phyloP scores from a whole-genome alignment of 2,797 vertebrate species.

The Eidolon dupreanum region DNA sequence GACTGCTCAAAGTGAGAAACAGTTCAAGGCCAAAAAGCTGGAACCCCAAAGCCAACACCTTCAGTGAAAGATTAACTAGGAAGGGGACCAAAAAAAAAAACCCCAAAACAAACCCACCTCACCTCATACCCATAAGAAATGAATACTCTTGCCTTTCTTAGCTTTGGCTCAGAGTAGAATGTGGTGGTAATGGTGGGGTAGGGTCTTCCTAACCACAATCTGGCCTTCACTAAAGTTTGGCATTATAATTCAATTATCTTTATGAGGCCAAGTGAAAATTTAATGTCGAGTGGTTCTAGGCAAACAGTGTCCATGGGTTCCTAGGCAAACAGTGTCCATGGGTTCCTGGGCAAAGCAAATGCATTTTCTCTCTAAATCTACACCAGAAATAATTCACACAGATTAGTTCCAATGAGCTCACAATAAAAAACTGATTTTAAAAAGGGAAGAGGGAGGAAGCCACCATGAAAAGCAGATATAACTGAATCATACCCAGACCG shows the following conservation, averaged over 20 bases:
- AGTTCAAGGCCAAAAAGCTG: neutral
- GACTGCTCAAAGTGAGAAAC: neutral
- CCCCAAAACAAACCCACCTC: too few species aligned
- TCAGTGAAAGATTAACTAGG: neutral
- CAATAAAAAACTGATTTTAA: neutral
- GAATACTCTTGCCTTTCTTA: neutral
- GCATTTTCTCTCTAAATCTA: neutral
- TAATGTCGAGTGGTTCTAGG: neutral
- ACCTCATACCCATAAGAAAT: neutral
- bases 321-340: neutral
- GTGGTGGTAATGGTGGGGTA: neutral
- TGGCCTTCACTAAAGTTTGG: neutral
- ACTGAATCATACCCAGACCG: neutral
- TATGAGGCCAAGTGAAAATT: neutral
- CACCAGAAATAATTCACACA: slow-evolving; percentile 25
- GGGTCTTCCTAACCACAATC: neutral
- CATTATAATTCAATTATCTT: neutral
- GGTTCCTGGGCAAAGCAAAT: neutral
- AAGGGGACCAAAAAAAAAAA: neutral
- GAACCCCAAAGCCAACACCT: neutral
- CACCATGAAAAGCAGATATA: neutral
- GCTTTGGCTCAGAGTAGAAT: neutral
- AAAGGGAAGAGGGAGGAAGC: neutral
- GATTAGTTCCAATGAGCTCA: neutral
- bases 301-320: neutral